Base-by-base conservation (phyloP, 2,797 vertebrate genomes). In the Galago senegalensis region DNA sequence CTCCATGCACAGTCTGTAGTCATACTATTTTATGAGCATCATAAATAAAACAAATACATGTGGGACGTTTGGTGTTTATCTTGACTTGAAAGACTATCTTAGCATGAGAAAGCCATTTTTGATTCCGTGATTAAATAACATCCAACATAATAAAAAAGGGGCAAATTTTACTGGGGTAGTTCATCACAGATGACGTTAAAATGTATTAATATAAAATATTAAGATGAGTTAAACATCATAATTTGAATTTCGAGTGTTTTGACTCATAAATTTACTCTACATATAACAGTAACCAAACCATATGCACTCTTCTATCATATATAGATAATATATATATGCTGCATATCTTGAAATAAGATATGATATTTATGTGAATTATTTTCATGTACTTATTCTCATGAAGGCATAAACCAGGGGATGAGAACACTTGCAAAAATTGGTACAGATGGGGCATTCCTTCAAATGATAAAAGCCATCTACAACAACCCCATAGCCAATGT, bases 1-100 rank as follows among this genome's bases (percentile, higher is more conserved):
- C 18, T 89, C 63, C 87, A 82, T 16, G 14, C 25, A 67, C 1
- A 93, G 82, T 84, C 56, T 25, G 7, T 37, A 93, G 80, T 79
- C 73, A 83, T 63, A 87, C 23, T 93, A 89, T 83, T 87, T 97
- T 93, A 96, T 95, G 77, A 91, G 17, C 8, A 88, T 63, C n/a
- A 92, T 89, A 97, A 97, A 95, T 92, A 95, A 95, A 94, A 94
- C 76, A 97, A 87, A 87, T 40, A 92, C 34, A 79, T 87, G 8
- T 94, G 72, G 17, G 76, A 87, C 76, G 91, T 84, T 73, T 83
- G 29, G 69, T 95, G 37, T 93, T 97, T 95, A 85, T 80, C 37
- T 49, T 89, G 89, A 56, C 58, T 90, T 61, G 49, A 89, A 95
- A 92, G 60, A 92, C 56, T 37, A 88, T 96, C 43, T 95, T 81